Conservation (phyloP, 2,113 vertebrate species). For the Ardeotis arabs region DNA sequence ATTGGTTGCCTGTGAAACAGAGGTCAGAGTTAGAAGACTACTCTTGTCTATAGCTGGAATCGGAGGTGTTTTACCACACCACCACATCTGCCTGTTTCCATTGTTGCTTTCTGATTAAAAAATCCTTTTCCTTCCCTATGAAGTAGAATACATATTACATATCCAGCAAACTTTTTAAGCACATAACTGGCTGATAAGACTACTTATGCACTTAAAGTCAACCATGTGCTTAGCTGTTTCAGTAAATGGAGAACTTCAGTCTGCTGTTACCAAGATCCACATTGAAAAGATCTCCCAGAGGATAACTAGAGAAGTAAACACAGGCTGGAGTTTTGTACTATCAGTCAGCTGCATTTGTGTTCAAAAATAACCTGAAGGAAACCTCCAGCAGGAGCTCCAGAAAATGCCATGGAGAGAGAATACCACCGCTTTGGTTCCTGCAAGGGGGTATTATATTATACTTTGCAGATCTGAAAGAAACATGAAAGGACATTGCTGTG, state of each 20-base stretch:
- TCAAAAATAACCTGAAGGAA: background rate
- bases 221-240: background rate
- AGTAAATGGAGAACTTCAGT: background rate
- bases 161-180: background rate
- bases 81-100: background rate
- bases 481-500: background rate
- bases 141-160: background rate
- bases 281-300: background rate
- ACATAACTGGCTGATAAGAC: background rate
- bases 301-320: background rate
- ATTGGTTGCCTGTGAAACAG: background rate
- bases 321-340: background rate
- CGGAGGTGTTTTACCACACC: background rate
- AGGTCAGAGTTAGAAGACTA: background rate
- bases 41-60: background rate
- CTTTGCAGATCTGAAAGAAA: background rate
- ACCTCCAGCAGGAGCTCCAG: background rate
- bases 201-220: background rate
- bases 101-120: background rate
- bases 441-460: background rate
- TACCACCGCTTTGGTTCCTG: fast-evolving
- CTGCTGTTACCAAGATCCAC: background rate
- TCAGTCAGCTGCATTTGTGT: background rate
- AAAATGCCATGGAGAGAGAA: background rate
- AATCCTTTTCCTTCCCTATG: background rate